These are phyloP conservation scores for Apogon talboti DNA, from an alignment of 2,797 vertebrate species.

Conservation along the genomic window DNA sequence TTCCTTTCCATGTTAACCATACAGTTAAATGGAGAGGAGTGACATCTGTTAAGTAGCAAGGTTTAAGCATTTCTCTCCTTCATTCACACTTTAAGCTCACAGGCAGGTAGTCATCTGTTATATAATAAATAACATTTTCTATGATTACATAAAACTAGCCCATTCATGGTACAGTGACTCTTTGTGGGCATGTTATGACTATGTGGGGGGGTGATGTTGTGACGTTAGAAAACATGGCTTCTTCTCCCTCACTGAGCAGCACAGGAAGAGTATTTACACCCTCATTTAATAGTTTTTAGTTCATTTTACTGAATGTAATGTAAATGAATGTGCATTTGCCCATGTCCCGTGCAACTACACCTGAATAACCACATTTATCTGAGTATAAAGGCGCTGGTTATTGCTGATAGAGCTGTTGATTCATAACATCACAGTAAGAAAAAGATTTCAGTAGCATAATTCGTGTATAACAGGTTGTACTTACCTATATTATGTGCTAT, in stretches of 20 bases:
- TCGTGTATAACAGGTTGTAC: background rate
- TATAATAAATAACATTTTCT: slow-evolving; percentile 23
- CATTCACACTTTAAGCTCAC: background rate
- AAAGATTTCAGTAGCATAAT: background rate
- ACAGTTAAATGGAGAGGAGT: background rate
- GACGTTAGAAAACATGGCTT: slow-evolving; percentile 50
- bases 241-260: slow-evolving; percentile 38
- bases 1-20: background rate
- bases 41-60: slow-evolving; percentile 1
- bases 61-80: background rate
- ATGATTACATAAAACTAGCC: slow-evolving; percentile 47
- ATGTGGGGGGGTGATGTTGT: slow-evolving; percentile 18
- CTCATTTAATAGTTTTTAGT: background rate
- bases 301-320: background rate
- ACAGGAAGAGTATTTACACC: slow-evolving; percentile 1
- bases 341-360: too few relatives aligned
- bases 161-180: slow-evolving; percentile 48
- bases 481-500: slow-evolving; percentile 16
- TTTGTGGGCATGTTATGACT: slow-evolving; percentile 39
- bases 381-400: background rate
- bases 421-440: slow-evolving; percentile 6
- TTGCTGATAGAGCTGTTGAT: slow-evolving; percentile 8
- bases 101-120: slow-evolving; percentile 18
- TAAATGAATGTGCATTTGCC: too few relatives aligned
- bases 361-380: background rate